phyloP scores from a whole-genome alignment of 2,113 vertebrate species.

The Jacana jacana region DNA sequence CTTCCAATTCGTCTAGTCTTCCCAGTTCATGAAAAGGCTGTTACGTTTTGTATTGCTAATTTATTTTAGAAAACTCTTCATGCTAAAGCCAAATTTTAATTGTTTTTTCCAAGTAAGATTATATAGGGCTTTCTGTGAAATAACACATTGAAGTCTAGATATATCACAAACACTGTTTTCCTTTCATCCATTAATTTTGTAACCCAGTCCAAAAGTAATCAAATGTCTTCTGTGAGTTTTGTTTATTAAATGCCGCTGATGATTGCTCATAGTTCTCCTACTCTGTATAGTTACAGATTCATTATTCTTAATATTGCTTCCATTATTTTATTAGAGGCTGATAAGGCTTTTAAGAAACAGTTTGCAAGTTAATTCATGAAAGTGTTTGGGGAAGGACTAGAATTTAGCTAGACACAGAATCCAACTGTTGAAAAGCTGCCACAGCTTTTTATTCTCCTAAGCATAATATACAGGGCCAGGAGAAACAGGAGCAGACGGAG shows the following conservation, averaged over 20 bases:
- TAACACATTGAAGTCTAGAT: conserved; percentile 54
- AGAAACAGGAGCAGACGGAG: neutral
- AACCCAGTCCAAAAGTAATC: conserved; percentile 61
- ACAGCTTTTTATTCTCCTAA: neutral
- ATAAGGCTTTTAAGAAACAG: conserved; percentile 20
- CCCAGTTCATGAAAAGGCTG: conserved; percentile 1
- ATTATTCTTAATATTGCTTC: conserved; percentile 41
- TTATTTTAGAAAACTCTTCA: conserved; percentile 13
- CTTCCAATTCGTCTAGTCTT: conserved; percentile 20
- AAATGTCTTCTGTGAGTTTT: conserved; percentile 49
- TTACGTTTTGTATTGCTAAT: conserved; percentile 10
- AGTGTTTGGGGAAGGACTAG: neutral
- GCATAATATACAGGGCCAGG: neutral
- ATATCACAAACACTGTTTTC: conserved; percentile 25
- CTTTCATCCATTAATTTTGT: conserved; percentile 50
- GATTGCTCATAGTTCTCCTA: conserved; percentile 17
- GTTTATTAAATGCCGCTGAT: conserved; percentile 36
- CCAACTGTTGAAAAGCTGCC: neutral
- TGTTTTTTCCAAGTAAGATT: conserved; percentile 55
- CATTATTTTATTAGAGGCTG: conserved; percentile 52
- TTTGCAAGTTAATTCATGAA: conserved; percentile 5
- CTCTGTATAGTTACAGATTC: neutral
- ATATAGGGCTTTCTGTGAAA: conserved; percentile 28
- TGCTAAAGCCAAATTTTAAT: conserved; percentile 60
- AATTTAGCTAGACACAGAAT: neutral